phyloP scores from a whole-genome alignment of 23 tunicate genomes.

The Diplosoma virens region DNA sequence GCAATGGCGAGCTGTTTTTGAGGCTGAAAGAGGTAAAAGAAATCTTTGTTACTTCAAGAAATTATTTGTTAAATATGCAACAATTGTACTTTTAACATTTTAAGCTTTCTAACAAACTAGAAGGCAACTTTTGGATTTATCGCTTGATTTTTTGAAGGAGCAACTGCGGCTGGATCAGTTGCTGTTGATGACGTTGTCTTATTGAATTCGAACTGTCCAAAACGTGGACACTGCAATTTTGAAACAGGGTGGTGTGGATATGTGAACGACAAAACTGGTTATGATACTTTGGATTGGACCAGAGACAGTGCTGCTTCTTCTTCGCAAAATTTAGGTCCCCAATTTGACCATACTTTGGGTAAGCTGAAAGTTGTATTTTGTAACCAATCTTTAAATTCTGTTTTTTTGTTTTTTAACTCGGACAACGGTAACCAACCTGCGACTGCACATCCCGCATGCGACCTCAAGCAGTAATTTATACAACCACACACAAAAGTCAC shows the following conservation, averaged over 20 bases:
- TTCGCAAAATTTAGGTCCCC: slow-evolving; percentile 36
- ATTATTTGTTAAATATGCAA: too few relatives aligned
- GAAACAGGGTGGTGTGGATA: slow-evolving; percentile 73
- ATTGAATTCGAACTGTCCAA: slow-evolving; percentile 59
- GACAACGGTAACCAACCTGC: too few relatives aligned
- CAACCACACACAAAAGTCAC: too few relatives aligned
- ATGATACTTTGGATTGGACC: slow-evolving; percentile 74
- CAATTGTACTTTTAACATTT: too few relatives aligned
- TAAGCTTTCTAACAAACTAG: too few relatives aligned
- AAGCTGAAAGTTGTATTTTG: not conserved
- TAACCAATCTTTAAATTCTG: too few relatives aligned
- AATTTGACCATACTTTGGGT: slow-evolving; percentile 86
- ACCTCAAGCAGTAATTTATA: too few relatives aligned
- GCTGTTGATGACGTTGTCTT: slow-evolving; percentile 76
- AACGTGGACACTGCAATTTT: slow-evolving; percentile 77
- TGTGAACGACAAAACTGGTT: slow-evolving; percentile 39
- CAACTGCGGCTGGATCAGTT: slow-evolving; percentile 15
- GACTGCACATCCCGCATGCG: too few relatives aligned
- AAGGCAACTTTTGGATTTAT: too few relatives aligned
- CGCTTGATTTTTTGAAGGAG: not conserved
- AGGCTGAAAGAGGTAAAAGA: slow-evolving; percentile 75
- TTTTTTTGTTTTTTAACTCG: too few relatives aligned
- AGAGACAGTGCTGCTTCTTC: slow-evolving; percentile 57
- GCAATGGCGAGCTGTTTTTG: slow-evolving; percentile 66
- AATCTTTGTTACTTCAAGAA: too few relatives aligned